These are phyloP conservation scores for Donacobius atricapilla DNA, from an alignment of 2,113 vertebrate genomes.

Conservation along the genomic window DNA sequence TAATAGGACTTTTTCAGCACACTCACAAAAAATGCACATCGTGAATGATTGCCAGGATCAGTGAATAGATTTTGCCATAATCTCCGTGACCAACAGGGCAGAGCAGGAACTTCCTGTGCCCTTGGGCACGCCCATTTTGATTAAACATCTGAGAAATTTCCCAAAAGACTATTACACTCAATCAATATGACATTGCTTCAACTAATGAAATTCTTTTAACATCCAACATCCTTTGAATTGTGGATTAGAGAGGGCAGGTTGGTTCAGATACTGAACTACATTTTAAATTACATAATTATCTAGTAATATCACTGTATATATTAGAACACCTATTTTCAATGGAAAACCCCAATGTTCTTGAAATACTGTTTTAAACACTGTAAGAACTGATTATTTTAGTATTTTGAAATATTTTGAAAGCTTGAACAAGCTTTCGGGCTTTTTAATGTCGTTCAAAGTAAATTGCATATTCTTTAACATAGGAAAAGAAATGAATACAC, in stretches of 20 bases:
- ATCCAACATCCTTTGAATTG: slow-evolving; percentile 44
- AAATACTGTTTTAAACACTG: neutral
- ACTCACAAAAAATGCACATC: neutral
- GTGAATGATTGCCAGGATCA: neutral
- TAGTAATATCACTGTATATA: slow-evolving; percentile 2
- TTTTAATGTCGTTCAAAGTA: slow-evolving; percentile 19
- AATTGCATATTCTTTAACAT: neutral
- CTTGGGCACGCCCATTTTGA: slow-evolving; percentile 18
- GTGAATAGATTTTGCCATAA: neutral
- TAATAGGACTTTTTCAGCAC: neutral
- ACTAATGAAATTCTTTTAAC: slow-evolving; percentile 56
- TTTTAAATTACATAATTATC: slow-evolving; percentile 48
- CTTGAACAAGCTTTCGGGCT: neutral
- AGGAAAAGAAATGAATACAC: neutral
- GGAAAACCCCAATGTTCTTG: neutral
- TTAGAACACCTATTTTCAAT: neutral
- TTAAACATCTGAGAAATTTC: slow-evolving; percentile 58
- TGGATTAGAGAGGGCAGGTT: slow-evolving; percentile 15
- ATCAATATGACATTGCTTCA: slow-evolving; percentile 58
- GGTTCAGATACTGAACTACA: neutral
- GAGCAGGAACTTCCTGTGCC: neutral
- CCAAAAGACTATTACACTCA: slow-evolving; percentile 33
- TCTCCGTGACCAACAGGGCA: neutral
- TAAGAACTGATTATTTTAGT: neutral
- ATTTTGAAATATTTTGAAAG: slow-evolving; percentile 29